Conservation (phyloP, 1,140 invertebrate genomes). For the Gryon sp. region DNA sequence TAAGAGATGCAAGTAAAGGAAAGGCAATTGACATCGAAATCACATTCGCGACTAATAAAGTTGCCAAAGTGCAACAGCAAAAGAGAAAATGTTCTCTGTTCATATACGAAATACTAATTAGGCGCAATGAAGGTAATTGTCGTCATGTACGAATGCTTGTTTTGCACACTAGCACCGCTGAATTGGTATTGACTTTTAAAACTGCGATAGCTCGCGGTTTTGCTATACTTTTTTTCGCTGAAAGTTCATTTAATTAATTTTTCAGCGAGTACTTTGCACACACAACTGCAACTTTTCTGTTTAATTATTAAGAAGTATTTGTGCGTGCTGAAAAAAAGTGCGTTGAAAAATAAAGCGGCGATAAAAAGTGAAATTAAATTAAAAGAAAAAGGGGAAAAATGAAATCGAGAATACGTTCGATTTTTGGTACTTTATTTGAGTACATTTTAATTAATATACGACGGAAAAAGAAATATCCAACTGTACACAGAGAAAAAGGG, state of each 20-base stretch:
- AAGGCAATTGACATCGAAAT: slow-evolving; percentile 31
- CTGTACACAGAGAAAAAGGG: neutral
- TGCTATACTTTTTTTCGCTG: slow-evolving; percentile 14
- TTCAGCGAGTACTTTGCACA: slow-evolving; percentile 4
- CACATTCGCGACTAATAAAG: slow-evolving; percentile 51
- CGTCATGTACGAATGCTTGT: slow-evolving; percentile 34
- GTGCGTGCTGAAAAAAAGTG: slow-evolving; percentile 20
- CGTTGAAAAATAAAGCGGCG: too few species aligned
- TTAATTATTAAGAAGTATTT: slow-evolving; percentile 40
- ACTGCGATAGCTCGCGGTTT: neutral
- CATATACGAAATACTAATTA: slow-evolving; percentile 47
- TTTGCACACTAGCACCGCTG: slow-evolving; percentile 4
- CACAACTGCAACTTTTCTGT: slow-evolving; percentile 19
- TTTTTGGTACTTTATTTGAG: slow-evolving; percentile 25
- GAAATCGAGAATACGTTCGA: slow-evolving; percentile 17
- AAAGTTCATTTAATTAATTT: slow-evolving; percentile 50
- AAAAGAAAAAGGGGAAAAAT: neutral
- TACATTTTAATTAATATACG: slow-evolving; percentile 21
- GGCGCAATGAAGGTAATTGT: slow-evolving; percentile 51
- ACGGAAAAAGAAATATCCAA: neutral
- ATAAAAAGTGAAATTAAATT: neutral
- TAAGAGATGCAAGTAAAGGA: too few species aligned
- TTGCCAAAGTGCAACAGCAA: slow-evolving; percentile 40
- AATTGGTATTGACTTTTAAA: slow-evolving; percentile 43
- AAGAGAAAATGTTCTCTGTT: slow-evolving; percentile 12